phyloP scores from a whole-genome alignment of 2,797 vertebrate genomes.

The Cyprinodon diabolis region DNA sequence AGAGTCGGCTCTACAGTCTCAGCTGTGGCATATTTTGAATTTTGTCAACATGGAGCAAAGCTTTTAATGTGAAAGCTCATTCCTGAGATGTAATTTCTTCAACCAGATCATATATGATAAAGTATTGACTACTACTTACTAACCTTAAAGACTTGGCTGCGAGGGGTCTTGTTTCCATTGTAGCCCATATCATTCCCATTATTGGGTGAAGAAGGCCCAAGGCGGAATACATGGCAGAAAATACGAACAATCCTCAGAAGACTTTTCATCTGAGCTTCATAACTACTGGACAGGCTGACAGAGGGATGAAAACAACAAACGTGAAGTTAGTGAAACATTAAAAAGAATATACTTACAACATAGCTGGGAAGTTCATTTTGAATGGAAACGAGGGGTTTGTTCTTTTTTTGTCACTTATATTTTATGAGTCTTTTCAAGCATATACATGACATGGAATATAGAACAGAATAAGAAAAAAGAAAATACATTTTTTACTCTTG shows the following conservation, averaged over 20 bases:
- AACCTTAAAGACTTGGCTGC: conserved; percentile 99
- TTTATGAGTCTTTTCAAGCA: too few relatives aligned
- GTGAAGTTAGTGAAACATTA: too few relatives aligned
- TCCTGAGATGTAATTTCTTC: background rate
- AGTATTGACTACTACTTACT: conserved; percentile 49
- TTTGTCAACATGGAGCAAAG: background rate
- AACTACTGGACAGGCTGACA: conserved; percentile 94
- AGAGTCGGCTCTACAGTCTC: too few relatives aligned
- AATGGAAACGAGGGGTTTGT: background rate
- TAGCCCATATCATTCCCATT: conserved; percentile 97
- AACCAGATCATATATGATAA: background rate
- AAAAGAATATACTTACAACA: background rate
- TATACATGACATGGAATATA: too few relatives aligned
- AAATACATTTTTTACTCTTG: too few relatives aligned
- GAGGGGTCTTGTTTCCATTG: conserved; percentile 98
- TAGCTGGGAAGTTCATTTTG: too few relatives aligned
- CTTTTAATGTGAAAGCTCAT: background rate
- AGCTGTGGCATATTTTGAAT: background rate
- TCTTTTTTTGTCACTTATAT: background rate
- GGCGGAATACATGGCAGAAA: conserved; percentile 96
- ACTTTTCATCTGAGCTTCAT: conserved; percentile 98
- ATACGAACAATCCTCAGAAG: conserved; percentile 95
- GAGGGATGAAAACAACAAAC: conserved; percentile 9
- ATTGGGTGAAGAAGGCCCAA: conserved; percentile 94
- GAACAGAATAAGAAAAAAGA: too few relatives aligned